Evolutionary conservation across 1,140 invertebrate species (phyloP), one percentile per base, ranked within the genome.

Genomic region (Sinonovacula constricta): DNA sequence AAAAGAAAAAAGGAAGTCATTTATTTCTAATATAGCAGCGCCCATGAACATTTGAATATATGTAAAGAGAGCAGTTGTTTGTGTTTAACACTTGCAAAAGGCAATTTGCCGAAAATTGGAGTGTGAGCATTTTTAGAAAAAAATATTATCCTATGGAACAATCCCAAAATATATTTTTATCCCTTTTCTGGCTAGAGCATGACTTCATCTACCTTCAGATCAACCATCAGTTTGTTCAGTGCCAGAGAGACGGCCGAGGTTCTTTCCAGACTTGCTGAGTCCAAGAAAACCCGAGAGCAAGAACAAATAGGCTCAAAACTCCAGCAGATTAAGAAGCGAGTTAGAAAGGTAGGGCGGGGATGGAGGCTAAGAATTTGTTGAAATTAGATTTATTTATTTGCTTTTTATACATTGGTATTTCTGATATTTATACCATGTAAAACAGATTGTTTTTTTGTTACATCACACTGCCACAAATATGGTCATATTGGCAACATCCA

Each of bases 261-360:
- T n/a, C 28, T 79, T 0, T 51, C 45, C n/a, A 22, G 28, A n/a
- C 5, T 79, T 30, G 30, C 63, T 18, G 59, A 70, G 14, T 36
- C 49, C 33, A 59, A 56, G 24, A 62, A 60, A 39, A 45, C 39
- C 24, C 39, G 76, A 2, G 30, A 54, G n/a, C 28, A 79, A 39
- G 51, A 70, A 39, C 39, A 45, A 1, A 70, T 79, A 1, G n/a
- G 30, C 22, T 39, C 56, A n/a, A 12, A 79, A 36, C 59, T 79
- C 39, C 36, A 18, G 15, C 34, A 28, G 1, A 79, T 80, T 33
- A 59, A 74, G 15, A 57, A 67, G 18, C 33, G 68, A 24, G 63
- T 77, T 15, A 39, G 60, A 12, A 54, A 68, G 56, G 63, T 77
- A 31, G 5, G 49, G 15, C n/a, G 28, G 24, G 10, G 24, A 28